A percentile compares a stretch with the other conserved stretches of the same genome.
Evolutionary conservation across 2,797 vertebrate species (phyloP).

Genomic region (Coregonus ussuriensis): DNA sequence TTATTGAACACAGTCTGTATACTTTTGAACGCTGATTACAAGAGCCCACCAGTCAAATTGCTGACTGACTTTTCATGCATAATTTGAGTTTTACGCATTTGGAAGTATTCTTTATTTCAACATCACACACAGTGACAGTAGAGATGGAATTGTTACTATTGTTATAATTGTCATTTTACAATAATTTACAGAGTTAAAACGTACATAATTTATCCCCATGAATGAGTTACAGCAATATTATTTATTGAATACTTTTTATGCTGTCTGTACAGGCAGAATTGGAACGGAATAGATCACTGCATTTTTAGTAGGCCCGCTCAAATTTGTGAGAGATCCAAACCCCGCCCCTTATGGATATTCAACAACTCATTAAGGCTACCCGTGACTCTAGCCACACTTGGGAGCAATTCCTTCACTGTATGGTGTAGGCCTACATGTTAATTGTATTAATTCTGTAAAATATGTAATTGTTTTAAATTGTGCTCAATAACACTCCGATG

Average conservation of each 20-base stretch:
- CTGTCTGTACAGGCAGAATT: conserved; percentile 13
- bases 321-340: conserved; percentile 35
- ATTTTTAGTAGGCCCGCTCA: conserved; percentile 59
- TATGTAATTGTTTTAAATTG: conserved; percentile 9
- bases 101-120: neutral
- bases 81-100: neutral
- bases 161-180: neutral
- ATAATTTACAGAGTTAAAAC: neutral
- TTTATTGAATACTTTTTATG: neutral
- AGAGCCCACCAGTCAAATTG: neutral
- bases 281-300: conserved; percentile 15
- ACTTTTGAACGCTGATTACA: neutral
- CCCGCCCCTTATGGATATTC: conserved; percentile 58
- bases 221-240: neutral
- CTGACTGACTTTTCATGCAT: neutral
- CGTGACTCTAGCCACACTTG: conserved; percentile 41
- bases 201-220: neutral
- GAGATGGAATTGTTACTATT: neutral
- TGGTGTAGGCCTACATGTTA: neutral
- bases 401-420: neutral
- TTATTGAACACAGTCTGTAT: neutral
- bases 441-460: neutral
- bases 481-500: conserved; percentile 59
- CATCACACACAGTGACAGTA: neutral
- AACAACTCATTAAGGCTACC: conserved; percentile 18